Evolutionary conservation across 2,797 vertebrate species (phyloP).

Genomic region (Pangasius mekongensis): DNA sequence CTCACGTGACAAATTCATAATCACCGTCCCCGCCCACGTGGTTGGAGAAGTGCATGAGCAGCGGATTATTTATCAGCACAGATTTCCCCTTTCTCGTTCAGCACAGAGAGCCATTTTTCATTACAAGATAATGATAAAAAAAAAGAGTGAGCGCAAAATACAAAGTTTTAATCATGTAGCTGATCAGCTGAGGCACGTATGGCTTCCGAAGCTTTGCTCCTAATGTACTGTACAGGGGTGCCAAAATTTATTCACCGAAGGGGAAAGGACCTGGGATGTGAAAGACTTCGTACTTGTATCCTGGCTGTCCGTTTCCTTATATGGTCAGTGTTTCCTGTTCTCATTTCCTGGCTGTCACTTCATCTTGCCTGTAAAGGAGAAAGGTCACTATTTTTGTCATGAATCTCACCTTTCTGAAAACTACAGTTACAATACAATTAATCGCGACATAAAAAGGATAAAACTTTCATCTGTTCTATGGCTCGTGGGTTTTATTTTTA

Average conservation of each 20-base stretch:
- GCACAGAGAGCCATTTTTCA: neutral
- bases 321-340: neutral
- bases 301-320: neutral
- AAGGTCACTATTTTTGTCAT: neutral
- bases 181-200: neutral
- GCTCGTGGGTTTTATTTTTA: neutral
- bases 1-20: conserved; percentile 55
- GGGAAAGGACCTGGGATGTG: neutral
- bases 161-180: neutral
- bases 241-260: neutral
- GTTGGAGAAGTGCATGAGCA: neutral
- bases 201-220: too few species aligned
- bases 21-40: conserved; percentile 40
- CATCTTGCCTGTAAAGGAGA: neutral
- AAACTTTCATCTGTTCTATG: neutral
- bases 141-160: neutral
- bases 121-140: neutral
- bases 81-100: neutral
- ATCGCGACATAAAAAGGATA: neutral
- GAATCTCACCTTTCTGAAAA: neutral
- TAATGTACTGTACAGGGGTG: neutral
- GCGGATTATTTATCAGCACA: neutral
- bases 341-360: neutral
- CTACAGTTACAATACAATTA: neutral
- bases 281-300: neutral